Base-by-base conservation (phyloP, 2,888 invertebrate species). In the Drosophila macrospina region DNA sequence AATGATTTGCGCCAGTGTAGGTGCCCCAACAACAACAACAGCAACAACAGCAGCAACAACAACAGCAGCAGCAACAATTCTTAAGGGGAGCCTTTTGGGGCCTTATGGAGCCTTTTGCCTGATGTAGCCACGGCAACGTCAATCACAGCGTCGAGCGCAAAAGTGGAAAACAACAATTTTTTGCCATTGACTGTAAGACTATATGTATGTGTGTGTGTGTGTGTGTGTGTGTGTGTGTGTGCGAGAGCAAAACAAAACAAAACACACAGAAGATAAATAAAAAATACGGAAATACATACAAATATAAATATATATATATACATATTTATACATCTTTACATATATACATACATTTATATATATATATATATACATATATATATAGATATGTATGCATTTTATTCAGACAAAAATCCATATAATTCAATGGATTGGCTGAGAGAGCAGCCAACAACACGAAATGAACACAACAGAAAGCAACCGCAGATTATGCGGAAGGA, bases 1-100 rank as follows among this genome's bases (percentile, higher is more conserved):
- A 86, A 90, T 91, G 90, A 90, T 91, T 91, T 90, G 88, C 84
- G 85, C 86, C 74, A 78, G 75, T 65, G 63, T 78, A 69, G 68
- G 71, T 77, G 73, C 77, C 70, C 62, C 60, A 65, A 44, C 71
- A 70, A 51, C 60, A 68, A 20, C 55, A 64, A 28, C 55, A 69
- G 34, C 41, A 67, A 28, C 45, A 56, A 41, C 44, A 60, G 20
- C 50, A 62, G 36, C 47, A 52, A 6, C 28, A 28, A 6, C 2
- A 28, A 1, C 28, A 28, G 20, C 20, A 20, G 20, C 20, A 20
- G 20, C 20, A 16, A 24, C 24, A 64, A 59, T 47, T 66, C 80
- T 77, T 79, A 60, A 68, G 72, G 64, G 72, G 50, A 34, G 59
- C 32, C 61, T 47, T 44, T 34, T 52, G 69, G 39, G 50, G 59